Evolutionary conservation across 1,140 invertebrate genomes (phyloP), one percentile per base, ranked within the genome.

Genomic region (Augochlora pura): DNA sequence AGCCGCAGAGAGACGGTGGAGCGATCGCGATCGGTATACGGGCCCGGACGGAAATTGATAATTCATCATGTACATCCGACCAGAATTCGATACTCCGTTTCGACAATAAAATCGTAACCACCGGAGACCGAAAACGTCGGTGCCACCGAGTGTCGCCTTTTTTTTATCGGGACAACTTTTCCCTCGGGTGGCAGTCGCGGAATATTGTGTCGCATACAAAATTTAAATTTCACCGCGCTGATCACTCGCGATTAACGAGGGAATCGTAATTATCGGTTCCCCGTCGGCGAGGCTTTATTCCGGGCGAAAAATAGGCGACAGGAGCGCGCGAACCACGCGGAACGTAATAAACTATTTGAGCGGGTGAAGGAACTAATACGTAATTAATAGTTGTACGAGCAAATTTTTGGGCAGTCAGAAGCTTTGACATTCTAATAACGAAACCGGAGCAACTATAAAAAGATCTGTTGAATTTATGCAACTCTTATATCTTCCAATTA

Each of bases 41-140:
- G 46, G 18, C 32, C 32, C 38, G n/a, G 46, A 54, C 46, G 39
- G 27, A 63, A 62, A 80, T 80, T 62, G 77, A 80, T 80, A 80
- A 80, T 80, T 80, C 64, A 74, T 71, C 27, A 60, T 59, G 46
- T 8, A 10, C 25, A 54, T 49, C 42, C 25, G 54, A 23, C 38
- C 12, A 16, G 25, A 52, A 46, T 38, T 39, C 39, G 38, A 38
- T 62, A 14, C n/a, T 46, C 18, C 23, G 4, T 16, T 10, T 2
- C n/a, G 14, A 16, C 59, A 14, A 76, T 80, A 68, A 80, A 67
- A 67, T 64, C n/a, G 66, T 25, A 25, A 39, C 27, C 12, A 42
- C 60, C 12, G 6, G 54, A 16, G 54, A 25, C 39, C 23, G n/a
- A 2, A 54, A 46, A 10, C 46, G 68, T 57, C 46, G 14, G n/a